A percentile compares a stretch with the other conserved stretches of the same genome.
These are phyloP conservation scores for Conchocele bisecta DNA, from an alignment of 2,888 invertebrate genomes.

Conservation along the genomic window DNA sequence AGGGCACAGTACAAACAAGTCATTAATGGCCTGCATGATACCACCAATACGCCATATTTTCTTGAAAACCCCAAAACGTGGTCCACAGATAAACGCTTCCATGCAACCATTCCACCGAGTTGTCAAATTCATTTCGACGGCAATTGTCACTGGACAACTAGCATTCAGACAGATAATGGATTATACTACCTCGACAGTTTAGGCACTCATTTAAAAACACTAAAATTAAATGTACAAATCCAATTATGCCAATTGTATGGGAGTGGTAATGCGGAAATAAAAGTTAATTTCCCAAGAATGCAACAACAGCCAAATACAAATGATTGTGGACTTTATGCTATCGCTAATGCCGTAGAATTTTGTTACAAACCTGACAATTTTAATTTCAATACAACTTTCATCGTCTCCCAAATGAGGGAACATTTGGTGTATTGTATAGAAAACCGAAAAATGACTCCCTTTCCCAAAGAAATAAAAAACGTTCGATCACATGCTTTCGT, in stretches of 20 bases:
- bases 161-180: not conserved
- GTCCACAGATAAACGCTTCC: not conserved
- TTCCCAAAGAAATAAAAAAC: constrained; percentile 5
- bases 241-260: constrained; percentile 2
- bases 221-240: constrained; percentile 4
- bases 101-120: constrained; percentile 1
- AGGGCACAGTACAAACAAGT: not conserved
- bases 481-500: not conserved
- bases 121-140: constrained; percentile 6
- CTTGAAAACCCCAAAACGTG: not conserved
- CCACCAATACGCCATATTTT: not conserved
- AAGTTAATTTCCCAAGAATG: not conserved
- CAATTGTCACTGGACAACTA: not conserved
- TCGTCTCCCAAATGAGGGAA: constrained; percentile 1
- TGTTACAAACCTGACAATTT: not conserved
- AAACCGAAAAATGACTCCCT: constrained; percentile 1
- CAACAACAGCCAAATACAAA: constrained; percentile 5
- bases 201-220: not conserved
- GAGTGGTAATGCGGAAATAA: not conserved
- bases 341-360: constrained; percentile 7
- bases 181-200: constrained; percentile 4
- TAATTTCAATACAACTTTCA: not conserved
- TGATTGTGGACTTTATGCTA: constrained; percentile 6
- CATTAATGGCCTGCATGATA: constrained; percentile 9
- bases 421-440: not conserved